phyloP scores from a whole-genome alignment of 2,888 invertebrate species.

The Drosophila glabriapex region DNA sequence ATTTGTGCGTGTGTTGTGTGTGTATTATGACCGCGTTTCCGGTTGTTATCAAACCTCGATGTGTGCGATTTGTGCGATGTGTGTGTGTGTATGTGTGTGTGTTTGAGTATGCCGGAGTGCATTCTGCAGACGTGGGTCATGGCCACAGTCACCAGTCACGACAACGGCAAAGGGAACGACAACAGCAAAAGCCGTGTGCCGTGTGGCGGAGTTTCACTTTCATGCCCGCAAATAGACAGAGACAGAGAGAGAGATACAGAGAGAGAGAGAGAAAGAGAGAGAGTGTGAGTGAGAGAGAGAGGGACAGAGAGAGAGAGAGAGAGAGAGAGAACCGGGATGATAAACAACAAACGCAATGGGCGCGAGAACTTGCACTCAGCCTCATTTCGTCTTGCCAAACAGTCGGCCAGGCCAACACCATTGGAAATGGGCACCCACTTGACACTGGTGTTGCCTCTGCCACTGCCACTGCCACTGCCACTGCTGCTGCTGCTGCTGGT shows the following conservation, averaged over 20 bases:
- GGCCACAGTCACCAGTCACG: constrained; percentile 63
- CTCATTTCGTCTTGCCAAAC: constrained; percentile 68
- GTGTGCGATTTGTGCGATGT: constrained; percentile 42
- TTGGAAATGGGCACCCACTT: constrained; percentile 44
- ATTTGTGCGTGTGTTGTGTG: constrained; percentile 1
- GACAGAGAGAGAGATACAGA: constrained; percentile 36
- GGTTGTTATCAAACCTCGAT: constrained; percentile 10
- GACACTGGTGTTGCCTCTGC: constrained; percentile 17
- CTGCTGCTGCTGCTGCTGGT: constrained; percentile 5
- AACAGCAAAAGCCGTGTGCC: constrained; percentile 53
- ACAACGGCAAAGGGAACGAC: constrained; percentile 44
- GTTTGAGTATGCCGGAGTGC: constrained; percentile 57
- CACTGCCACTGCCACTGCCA: not conserved
- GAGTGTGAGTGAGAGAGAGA: constrained; percentile 18
- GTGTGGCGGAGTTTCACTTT: constrained; percentile 74
- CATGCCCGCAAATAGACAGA: constrained; percentile 51
- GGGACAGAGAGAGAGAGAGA: constrained; percentile 14
- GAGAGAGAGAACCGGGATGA: constrained; percentile 45
- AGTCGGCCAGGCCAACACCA: not conserved
- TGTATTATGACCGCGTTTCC: constrained; percentile 16
- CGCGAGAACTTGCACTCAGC: constrained; percentile 76
- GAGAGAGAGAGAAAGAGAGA: constrained; percentile 23
- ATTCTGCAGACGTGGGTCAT: constrained; percentile 70
- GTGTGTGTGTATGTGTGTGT: constrained; percentile 27
- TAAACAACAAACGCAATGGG: constrained; percentile 48